Conservation (phyloP, 2,113 vertebrate genomes). For the Charadrius vociferus region DNA sequence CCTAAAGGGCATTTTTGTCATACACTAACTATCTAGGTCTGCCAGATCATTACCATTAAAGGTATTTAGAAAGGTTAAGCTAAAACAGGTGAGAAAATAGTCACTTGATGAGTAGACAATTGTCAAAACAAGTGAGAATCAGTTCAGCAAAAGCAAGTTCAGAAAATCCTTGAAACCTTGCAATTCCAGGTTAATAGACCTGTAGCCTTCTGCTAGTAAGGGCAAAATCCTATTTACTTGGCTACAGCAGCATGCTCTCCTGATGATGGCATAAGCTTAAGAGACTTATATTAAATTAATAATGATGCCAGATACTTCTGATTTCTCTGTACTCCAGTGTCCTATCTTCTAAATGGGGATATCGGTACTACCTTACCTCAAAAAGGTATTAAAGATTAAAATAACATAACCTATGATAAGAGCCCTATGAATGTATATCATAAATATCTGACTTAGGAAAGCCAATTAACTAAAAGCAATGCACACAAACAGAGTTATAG, state of each 20-base stretch:
- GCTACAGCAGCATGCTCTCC: background rate
- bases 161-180: background rate
- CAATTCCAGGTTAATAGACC: background rate
- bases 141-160: background rate
- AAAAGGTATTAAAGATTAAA: background rate
- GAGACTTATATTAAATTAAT: slow-evolving; percentile 12
- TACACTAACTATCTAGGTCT: background rate
- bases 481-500: background rate
- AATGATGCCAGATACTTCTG: background rate
- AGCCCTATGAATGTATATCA: background rate
- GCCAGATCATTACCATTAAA: background rate
- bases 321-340: background rate
- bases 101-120: background rate
- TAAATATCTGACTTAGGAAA: background rate
- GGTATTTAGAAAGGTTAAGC: background rate
- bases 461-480: slow-evolving; percentile 1
- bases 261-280: background rate
- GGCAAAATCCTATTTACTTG: slow-evolving; percentile 1
- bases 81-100: background rate
- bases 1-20: background rate
- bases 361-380: background rate
- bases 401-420: background rate
- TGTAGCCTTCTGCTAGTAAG: background rate
- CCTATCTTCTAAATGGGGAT: background rate
- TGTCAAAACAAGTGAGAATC: background rate